Base-by-base conservation (phyloP, 2,888 invertebrate species). In the Portevinia maculata region DNA sequence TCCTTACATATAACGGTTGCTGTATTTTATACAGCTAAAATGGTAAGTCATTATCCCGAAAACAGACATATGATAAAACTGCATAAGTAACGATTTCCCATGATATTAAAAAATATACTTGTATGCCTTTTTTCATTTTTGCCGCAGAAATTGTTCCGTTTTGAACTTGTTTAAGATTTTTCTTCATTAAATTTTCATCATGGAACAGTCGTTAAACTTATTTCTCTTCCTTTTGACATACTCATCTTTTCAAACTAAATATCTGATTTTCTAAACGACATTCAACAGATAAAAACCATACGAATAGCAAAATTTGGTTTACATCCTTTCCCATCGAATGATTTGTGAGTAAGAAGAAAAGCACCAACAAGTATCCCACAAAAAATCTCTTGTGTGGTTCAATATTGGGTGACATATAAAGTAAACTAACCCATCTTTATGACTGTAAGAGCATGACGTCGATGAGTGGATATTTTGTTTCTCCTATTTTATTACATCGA, bases 341-440 rank as follows among this genome's bases (percentile, higher is more conserved):
- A 3, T 34, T 9, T 8, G 5, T 21, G 15, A 52, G 30, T 15
- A 6, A 39, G 28, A 57, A 41, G 41, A 44, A 6, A 60, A 30
- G 8, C 11, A 48, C 15, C 19, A 13, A n/a, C n/a, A 41, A 41
- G 19, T 15, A 19, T 30, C 30, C 41, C 8, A 32, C 28, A 52
- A 65, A 30, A 24, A 24, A 24, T 24, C 21, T 64, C n/a, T 5
- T 52, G 19, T 53, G 64, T 11, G 50, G 62, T 50, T 62, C 24
- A 62, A 50, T 37, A 24, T 37, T 17, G 64, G 44, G 65, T 52
- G 39, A 41, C 30, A 53, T 65, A 52, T 53, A 19, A 24, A 24
- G 52, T 53, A 30, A 65, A 41, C 65, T 53, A 52, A 32, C 65
- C 65, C 52, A 65, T 52, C 32, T 65, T 65, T 53, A 30, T 52